A percentile compares a stretch with the other conserved stretches of the same genome.
Evolutionary conservation across 2,888 invertebrate genomes (phyloP).

Genomic region (Plebejus argus): DNA sequence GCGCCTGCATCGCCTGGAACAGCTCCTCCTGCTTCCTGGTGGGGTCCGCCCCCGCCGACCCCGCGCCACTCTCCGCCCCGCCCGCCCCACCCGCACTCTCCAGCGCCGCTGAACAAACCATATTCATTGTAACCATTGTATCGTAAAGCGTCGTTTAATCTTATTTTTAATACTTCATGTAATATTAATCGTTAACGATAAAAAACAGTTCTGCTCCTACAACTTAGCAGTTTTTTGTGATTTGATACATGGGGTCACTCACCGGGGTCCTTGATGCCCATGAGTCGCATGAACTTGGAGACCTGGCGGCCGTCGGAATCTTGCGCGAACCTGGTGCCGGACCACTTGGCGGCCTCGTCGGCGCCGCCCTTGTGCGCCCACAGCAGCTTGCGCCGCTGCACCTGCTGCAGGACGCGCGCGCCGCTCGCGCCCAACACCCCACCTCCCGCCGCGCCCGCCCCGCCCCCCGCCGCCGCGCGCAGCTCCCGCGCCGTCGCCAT

Average conservation of each 20-base stretch:
- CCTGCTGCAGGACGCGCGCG: slow-evolving; percentile 43
- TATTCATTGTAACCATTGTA: not conserved
- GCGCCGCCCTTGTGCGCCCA: slow-evolving; percentile 90
- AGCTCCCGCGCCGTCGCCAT: slow-evolving; percentile 81
- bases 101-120: not conserved
- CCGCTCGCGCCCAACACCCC: slow-evolving; percentile 57
- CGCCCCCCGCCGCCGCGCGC: slow-evolving; percentile 71
- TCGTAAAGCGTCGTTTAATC: not conserved
- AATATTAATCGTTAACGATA: no score
- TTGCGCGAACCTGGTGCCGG: slow-evolving; percentile 92
- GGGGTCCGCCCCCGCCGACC: slow-evolving; percentile 73
- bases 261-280: slow-evolving; percentile 92
- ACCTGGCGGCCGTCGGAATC: slow-evolving; percentile 96
- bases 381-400: slow-evolving; percentile 85
- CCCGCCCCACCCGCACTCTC: not conserved
- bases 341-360: slow-evolving; percentile 85
- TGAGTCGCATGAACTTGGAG: slow-evolving; percentile 96
- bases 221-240: no score
- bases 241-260: slow-evolving; percentile 29
- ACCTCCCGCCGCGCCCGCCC: slow-evolving; percentile 73
- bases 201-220: no score
- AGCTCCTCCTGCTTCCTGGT: slow-evolving; percentile 90
- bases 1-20: slow-evolving; percentile 96
- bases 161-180: no score
- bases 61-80: slow-evolving; percentile 34